Conservation (phyloP, 2,888 invertebrate genomes). For the Athripsodes cinereus region DNA sequence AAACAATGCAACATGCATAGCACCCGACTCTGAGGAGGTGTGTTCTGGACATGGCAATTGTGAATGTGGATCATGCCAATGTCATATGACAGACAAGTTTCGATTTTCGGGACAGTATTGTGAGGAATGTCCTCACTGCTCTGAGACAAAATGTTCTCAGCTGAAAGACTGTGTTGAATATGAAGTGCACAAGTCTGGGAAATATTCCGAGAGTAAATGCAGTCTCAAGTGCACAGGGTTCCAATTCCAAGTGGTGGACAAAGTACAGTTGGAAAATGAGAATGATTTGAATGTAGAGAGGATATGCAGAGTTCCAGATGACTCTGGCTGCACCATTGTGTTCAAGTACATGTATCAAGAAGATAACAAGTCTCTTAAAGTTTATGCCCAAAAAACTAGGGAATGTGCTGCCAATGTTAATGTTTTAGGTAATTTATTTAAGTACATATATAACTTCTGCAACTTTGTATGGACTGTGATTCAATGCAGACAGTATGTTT, state of each 20-base stretch:
- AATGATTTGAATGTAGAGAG: conserved; percentile 33
- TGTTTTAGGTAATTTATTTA: conserved; percentile 40
- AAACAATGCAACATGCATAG: conserved; percentile 44
- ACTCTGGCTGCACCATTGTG: conserved; percentile 40
- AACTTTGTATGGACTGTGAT: too few relatives aligned
- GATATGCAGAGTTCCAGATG: conserved; percentile 36
- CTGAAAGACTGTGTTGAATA: conserved; percentile 68
- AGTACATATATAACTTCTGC: too few relatives aligned
- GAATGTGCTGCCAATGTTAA: conserved; percentile 40
- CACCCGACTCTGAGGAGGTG: conserved; percentile 31
- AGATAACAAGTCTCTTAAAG: conserved; percentile 34
- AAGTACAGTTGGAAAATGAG: conserved; percentile 31
- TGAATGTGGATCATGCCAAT: conserved; percentile 63
- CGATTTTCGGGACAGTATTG: conserved; percentile 57
- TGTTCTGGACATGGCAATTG: conserved; percentile 57
- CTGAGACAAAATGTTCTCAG: conserved; percentile 59
- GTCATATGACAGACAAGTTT: conserved; percentile 44
- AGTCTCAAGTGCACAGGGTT: conserved; percentile 32
- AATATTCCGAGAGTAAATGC: conserved; percentile 32
- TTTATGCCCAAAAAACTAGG: conserved; percentile 42
- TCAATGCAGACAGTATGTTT: too few relatives aligned
- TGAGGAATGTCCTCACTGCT: conserved; percentile 67
- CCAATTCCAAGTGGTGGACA: conserved; percentile 34
- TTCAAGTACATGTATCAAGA: conserved; percentile 41
- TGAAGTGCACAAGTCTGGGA: conserved; percentile 43